Percentiles rank a stretch among this genome's conserved stretches.
phyloP scores from a whole-genome alignment of 2,888 invertebrate genomes.

The Eilema sororculum region DNA sequence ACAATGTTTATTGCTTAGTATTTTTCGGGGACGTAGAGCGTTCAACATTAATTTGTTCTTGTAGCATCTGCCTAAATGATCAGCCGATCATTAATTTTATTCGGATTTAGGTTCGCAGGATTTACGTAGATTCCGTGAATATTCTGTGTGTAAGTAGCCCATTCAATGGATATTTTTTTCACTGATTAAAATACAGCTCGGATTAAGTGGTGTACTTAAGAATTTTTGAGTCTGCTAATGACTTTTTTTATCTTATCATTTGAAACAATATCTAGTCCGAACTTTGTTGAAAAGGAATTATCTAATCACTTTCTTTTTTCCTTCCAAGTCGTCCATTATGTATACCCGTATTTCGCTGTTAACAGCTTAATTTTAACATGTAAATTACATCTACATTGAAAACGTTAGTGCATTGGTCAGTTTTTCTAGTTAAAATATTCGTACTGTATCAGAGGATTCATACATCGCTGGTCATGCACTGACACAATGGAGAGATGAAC shows the following conservation, averaged over 20 bases:
- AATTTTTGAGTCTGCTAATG: constrained; percentile 68
- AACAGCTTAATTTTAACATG: constrained; percentile 20
- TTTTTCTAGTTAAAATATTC: constrained; percentile 76
- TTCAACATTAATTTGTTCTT: constrained; percentile 23
- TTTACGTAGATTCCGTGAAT: constrained; percentile 47
- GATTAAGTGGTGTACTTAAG: constrained; percentile 70
- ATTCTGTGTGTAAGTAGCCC: constrained; percentile 37
- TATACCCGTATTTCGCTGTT: not conserved
- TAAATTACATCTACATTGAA: constrained; percentile 58
- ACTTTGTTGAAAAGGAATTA: constrained; percentile 40
- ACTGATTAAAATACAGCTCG: constrained; percentile 72
- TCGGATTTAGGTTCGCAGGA: constrained; percentile 28
- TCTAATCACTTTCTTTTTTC: constrained; percentile 23
- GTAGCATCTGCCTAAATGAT: constrained; percentile 33
- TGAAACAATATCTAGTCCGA: constrained; percentile 48
- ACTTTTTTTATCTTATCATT: constrained; percentile 64
- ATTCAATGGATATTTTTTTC: constrained; percentile 51
- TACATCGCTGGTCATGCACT: constrained; percentile 75
- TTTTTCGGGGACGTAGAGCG: constrained; percentile 11
- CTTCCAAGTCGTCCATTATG: constrained; percentile 17
- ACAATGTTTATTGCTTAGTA: not conserved
- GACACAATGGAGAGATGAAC: constrained; percentile 79
- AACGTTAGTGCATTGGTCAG: constrained; percentile 57
- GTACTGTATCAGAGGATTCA: constrained; percentile 79
- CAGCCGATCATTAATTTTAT: constrained; percentile 54